A percentile compares a stretch with the other conserved stretches of the same genome.
These are phyloP conservation scores for Cynocephalus volans DNA, from an alignment of 2,113 vertebrate species.

Conservation along the genomic window DNA sequence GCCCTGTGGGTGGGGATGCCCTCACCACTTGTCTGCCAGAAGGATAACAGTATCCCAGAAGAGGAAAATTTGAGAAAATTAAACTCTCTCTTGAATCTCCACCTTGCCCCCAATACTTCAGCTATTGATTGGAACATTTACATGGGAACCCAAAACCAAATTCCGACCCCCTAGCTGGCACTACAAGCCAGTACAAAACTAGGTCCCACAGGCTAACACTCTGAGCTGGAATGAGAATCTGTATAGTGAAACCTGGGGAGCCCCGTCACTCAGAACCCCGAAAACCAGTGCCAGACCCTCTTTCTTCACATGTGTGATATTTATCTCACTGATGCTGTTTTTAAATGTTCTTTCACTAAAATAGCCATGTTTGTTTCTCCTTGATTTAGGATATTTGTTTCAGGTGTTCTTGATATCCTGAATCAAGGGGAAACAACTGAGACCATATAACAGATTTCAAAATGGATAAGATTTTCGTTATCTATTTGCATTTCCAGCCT, in stretches of 20 bases:
- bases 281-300: not conserved
- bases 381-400: not conserved
- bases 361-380: not conserved
- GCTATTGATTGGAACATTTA: not conserved
- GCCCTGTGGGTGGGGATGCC: not conserved
- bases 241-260: not conserved
- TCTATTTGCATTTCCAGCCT: slow-evolving; percentile 84
- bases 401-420: not conserved
- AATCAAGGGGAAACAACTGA: not conserved
- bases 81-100: not conserved
- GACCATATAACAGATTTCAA: not conserved
- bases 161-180: not conserved
- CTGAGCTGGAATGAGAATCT: not conserved
- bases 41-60: not conserved
- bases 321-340: not conserved
- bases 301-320: not conserved
- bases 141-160: not conserved
- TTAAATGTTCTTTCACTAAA: not conserved
- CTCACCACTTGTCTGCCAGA: not conserved
- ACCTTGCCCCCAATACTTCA: not conserved
- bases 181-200: not conserved
- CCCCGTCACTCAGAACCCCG: not conserved
- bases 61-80: not conserved
- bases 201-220: not conserved
- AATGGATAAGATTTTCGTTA: not conserved